Evolutionary conservation across 2,888 invertebrate species (phyloP).

Genomic region (Hylaea fasciaria): DNA sequence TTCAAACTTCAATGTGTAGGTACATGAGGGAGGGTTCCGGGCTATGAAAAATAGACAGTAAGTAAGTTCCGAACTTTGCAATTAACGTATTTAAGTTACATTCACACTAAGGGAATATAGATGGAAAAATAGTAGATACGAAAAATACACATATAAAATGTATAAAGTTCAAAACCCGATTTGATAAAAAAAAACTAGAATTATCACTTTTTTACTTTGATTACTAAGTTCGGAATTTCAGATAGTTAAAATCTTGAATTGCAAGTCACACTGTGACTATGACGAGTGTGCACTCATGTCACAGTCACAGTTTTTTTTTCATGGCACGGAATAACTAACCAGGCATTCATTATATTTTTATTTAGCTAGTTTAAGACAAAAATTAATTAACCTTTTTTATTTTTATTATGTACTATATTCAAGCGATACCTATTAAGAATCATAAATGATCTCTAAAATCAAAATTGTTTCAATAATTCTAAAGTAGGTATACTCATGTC

Average conservation of each 20-base stretch:
- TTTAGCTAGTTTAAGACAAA: slow-evolving; percentile 6
- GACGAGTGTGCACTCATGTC: slow-evolving; percentile 34
- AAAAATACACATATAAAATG: too few relatives aligned
- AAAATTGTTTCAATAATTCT: background rate
- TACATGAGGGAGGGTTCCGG: slow-evolving; percentile 14
- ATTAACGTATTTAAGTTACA: background rate
- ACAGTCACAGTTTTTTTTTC: slow-evolving; percentile 1
- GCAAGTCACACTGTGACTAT: too few relatives aligned
- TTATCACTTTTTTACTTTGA: slow-evolving; percentile 2
- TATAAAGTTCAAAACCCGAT: background rate
- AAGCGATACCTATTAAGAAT: background rate
- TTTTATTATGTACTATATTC: background rate
- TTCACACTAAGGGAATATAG: background rate
- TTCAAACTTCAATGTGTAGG: slow-evolving; percentile 39
- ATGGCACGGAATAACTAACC: slow-evolving; percentile 15
- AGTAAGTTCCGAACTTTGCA: background rate
- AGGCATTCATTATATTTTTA: slow-evolving; percentile 2
- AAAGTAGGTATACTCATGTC: background rate
- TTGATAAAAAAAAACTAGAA: too few relatives aligned
- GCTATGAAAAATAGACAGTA: slow-evolving; percentile 5
- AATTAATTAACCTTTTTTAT: background rate
- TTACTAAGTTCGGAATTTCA: background rate
- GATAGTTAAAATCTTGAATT: background rate
- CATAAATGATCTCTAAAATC: slow-evolving; percentile 15
- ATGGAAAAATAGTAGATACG: too few relatives aligned